Conservation (phyloP, 2,888 invertebrate species). For the Actias luna region DNA sequence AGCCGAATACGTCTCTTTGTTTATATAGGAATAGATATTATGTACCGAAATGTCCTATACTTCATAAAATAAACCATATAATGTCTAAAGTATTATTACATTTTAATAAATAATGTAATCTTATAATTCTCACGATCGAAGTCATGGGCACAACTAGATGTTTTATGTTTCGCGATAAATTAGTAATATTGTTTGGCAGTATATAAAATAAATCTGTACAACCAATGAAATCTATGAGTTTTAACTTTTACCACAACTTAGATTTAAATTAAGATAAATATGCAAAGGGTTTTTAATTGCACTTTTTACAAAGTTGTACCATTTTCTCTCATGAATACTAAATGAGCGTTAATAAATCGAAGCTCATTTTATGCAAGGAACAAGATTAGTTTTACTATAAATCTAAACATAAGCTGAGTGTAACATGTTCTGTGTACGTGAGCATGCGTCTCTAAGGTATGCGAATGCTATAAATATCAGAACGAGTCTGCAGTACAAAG, state of each 20-base stretch:
- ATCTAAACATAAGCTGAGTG: neutral
- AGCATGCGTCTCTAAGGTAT: neutral
- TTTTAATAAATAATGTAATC: no score
- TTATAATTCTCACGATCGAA: no score
- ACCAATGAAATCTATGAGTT: no score
- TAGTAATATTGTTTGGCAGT: no score
- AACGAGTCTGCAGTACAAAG: slow-evolving; percentile 7
- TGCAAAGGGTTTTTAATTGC: neutral
- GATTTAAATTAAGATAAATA: neutral
- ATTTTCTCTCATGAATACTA: neutral
- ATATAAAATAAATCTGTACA: neutral
- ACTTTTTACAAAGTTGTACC: neutral
- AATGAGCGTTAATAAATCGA: slow-evolving; percentile 1
- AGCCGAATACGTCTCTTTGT: no score
- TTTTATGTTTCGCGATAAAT: no score
- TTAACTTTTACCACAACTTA: neutral
- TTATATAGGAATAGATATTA: no score
- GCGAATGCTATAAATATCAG: slow-evolving; percentile 9
- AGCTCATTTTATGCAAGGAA: neutral
- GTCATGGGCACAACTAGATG: no score
- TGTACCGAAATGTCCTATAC: no score
- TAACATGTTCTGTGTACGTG: slow-evolving; percentile 3
- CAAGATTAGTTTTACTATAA: slow-evolving; percentile 1
- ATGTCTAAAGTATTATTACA: no score
- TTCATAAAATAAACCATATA: no score